Base-by-base conservation (phyloP, 2,888 invertebrate genomes). In the Clostera curtula region DNA sequence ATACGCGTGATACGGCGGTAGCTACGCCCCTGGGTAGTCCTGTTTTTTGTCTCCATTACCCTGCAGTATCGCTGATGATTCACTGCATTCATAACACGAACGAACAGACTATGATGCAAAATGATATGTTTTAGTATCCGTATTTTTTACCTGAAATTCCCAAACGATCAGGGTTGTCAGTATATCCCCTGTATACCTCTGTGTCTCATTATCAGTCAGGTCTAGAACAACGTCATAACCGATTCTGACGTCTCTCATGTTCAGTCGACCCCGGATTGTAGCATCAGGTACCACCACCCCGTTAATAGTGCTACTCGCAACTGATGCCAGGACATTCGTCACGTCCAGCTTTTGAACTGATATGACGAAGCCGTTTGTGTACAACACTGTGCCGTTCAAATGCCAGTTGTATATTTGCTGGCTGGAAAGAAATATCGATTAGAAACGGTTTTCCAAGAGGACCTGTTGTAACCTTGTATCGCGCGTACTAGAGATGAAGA, bases 321-420 rank as follows among this genome's bases (percentile, higher is more conserved):
- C 27, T 0, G 1, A 0, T 1, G 40, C 24, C 1, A 10, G 1
- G 1, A 71, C 43, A 2, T 35, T 12, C 0, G 23, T 35, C 0
- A 74, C 10, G 6, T 65, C 59, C 0, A 75, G 43, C 12, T 49
- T 56, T 26, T 73, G 58, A 1, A 75, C 47, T n/a, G 73, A 64
- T 0, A 72, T 36, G 0, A 75, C 37, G 25, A 74, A 77, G 0
- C 71, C 74, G 9, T 76, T 66, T 6, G 59, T 56, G 36, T 73
- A 76, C 1, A 36, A 46, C 0, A 55, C 66, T 15, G 52, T 56
- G 0, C 76, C 76, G 0, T 34, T 41, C 1, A 69, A 54, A 0
- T 46, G 50, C 51, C 59, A 63, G 24, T 51, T 54, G 42, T 63
- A 74, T 29, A 75, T 41, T 10, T 34, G 20, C 8, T 44, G 29